These are phyloP conservation scores for Apodemus speciosus DNA, from an alignment of 2,113 vertebrate species.

Conservation along the genomic window DNA sequence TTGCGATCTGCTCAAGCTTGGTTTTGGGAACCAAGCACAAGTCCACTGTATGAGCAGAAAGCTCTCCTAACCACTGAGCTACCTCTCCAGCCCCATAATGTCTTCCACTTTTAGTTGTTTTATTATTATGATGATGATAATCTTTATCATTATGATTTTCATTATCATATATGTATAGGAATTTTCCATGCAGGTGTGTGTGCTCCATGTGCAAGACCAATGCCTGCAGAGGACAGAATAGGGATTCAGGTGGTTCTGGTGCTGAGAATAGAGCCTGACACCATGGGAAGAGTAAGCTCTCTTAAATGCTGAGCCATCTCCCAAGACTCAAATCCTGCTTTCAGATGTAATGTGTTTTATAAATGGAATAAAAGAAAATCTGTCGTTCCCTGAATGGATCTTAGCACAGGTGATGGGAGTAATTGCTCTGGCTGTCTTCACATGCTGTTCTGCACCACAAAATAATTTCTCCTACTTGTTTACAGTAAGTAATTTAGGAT, in stretches of 20 bases:
- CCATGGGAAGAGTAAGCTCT: neutral
- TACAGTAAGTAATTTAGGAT: neutral
- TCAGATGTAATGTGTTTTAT: neutral
- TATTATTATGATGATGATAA: neutral
- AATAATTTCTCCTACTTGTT: neutral
- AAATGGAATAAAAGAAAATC: neutral
- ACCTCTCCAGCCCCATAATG: neutral
- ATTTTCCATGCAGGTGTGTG: neutral
- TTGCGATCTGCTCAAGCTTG: neutral
- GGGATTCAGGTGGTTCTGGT: neutral
- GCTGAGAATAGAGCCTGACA: neutral
- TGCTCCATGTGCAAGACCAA: neutral
- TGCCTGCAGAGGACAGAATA: too few species aligned
- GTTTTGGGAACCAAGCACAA: neutral
- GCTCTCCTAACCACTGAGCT: neutral
- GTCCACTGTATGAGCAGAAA: neutral
- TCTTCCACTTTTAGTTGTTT: neutral
- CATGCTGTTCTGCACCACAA: fast-evolving
- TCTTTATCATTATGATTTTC: neutral
- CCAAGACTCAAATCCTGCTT: neutral
- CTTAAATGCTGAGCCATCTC: neutral
- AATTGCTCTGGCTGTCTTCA: neutral
- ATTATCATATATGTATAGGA: neutral
- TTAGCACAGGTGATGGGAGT: neutral
- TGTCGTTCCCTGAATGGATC: neutral